phyloP scores from a whole-genome alignment of 2,888 invertebrate genomes.

The Nowickia ferox region DNA sequence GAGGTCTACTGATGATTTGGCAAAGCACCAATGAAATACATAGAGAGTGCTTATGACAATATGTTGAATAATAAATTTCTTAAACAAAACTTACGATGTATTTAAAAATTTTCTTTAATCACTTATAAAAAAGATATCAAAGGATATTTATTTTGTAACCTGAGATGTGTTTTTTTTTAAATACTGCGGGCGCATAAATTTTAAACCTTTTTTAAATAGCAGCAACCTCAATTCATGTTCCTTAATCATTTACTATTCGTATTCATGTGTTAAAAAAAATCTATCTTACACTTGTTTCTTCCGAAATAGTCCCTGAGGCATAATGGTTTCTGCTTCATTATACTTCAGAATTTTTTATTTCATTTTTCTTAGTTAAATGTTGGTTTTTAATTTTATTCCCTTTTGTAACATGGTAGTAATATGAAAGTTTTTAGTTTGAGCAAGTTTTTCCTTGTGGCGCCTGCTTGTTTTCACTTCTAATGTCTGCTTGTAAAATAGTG shows the following conservation, averaged over 20 bases:
- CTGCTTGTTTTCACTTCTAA: neutral
- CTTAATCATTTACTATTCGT: conserved; percentile 18
- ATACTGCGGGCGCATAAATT: neutral
- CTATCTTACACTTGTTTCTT: conserved; percentile 7
- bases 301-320: conserved; percentile 28
- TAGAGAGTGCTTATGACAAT: too few relatives aligned
- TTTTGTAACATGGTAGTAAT: conserved; percentile 38
- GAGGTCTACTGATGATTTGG: too few relatives aligned
- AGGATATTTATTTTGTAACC: neutral
- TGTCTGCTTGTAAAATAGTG: neutral
- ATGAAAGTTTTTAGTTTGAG: conserved; percentile 51
- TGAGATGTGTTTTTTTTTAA: neutral
- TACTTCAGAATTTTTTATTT: conserved; percentile 1
- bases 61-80: too few relatives aligned
- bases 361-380: conserved; percentile 21
- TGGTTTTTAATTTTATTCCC: conserved; percentile 45
- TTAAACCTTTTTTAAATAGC: conserved; percentile 1
- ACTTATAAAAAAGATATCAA: too few relatives aligned
- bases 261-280: conserved; percentile 13
- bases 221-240: conserved; percentile 7
- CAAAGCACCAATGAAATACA: too few relatives aligned
- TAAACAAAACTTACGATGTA: too few relatives aligned
- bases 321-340: conserved; percentile 54
- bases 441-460: conserved; percentile 38
- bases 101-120: too few relatives aligned